Base-by-base conservation (phyloP, 2,797 vertebrate genomes). In the Acomys russatus region DNA sequence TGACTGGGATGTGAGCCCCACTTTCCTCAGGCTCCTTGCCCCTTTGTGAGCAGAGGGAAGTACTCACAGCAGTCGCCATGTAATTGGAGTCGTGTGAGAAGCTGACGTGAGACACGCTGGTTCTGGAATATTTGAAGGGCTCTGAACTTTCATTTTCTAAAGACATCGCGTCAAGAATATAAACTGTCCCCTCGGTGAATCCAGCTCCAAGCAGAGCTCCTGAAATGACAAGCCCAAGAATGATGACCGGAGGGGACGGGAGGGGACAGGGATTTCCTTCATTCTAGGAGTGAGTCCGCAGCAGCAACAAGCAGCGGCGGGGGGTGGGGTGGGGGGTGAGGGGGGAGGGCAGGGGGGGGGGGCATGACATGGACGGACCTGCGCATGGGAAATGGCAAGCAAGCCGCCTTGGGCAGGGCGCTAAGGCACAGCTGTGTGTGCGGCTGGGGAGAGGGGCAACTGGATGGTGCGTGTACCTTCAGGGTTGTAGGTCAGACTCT, bases 61-160 rank as follows among this genome's bases (percentile, higher is more conserved):
- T 94, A 96, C 99, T 99, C 96, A 99, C 99, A 1, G 99, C 99
- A 0, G 99, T 99, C 0, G 99, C 99, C n/a, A 99, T 98, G 96
- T 99, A 99, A 54, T 98, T 96, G 0, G 99, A 99, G 97, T 99
- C 98, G 0, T 99, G 98, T 1, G 99, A 99, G 98, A 99, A 99
- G 94, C 98, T 97, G 33, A 99, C 98, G n/a, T 99, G 99, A 25
- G 99, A 99, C 97, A 99, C 98, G 0, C 98, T 96, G 88, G 99
- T 98, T 59, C 92, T 96, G 0, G 98, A 99, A 97, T 98, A 99
- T 23, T 94, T 98, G 97, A 99, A 99, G 92, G 98, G 97, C 90
- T 99, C 97, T 0, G 98, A 76, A 12, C 94, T 97, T 94, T 99
- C 98, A 82, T 98, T 98, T 89, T 98, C 96, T 89, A 99, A 98